Evolutionary conservation across 2,888 invertebrate species (phyloP).

Genomic region (Oxyteleia sp.): DNA sequence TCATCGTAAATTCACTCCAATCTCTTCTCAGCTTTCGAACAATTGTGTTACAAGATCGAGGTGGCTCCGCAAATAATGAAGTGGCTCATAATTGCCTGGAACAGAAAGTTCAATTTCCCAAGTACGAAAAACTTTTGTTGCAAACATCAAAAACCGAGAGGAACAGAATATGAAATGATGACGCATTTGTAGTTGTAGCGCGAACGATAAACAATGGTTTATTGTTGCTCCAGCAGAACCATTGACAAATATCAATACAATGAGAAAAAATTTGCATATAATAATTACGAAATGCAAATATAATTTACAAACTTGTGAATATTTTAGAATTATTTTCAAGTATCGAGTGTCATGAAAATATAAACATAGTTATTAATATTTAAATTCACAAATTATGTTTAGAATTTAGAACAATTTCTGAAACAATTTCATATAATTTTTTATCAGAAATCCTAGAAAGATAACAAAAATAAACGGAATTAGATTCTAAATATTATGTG

Average conservation of each 20-base stretch:
- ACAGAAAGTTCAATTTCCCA: constrained; percentile 30
- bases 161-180: neutral
- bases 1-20: constrained; percentile 5
- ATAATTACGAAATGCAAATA: too few species aligned
- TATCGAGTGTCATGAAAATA: too few species aligned
- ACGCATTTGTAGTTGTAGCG: neutral
- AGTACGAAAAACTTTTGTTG: constrained; percentile 18
- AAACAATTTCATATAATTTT: too few species aligned
- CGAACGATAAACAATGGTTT: neutral
- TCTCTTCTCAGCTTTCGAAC: constrained; percentile 3
- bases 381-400: too few species aligned
- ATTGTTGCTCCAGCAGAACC: neutral
- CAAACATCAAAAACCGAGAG: neutral
- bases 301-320: too few species aligned
- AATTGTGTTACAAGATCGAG: constrained; percentile 28
- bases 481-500: too few species aligned
- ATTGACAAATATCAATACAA: constrained; percentile 1
- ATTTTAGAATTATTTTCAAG: too few species aligned
- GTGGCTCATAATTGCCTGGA: constrained; percentile 11
- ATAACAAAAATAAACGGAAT: too few species aligned
- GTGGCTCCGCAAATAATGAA: constrained; percentile 18
- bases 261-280: too few species aligned
- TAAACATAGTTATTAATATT: too few species aligned
- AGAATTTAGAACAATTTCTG: too few species aligned
- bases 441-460: too few species aligned